Percentiles rank a stretch among this genome's conserved stretches.
Evolutionary conservation across 1,140 invertebrate species (phyloP).

Genomic region (Condylostylus longicornis): DNA sequence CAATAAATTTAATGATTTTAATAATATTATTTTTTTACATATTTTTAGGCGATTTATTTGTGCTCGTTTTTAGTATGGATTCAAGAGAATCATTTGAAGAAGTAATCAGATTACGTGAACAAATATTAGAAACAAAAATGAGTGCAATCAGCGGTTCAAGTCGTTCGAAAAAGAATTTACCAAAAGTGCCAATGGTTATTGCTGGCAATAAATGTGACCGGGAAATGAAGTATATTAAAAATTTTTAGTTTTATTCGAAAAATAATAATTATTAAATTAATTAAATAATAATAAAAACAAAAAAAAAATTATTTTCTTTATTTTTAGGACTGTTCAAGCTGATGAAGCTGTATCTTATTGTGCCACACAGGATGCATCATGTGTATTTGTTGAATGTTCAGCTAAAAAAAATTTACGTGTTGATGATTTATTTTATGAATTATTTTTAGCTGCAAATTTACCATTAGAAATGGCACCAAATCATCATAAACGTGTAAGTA

Average conservation of each 20-base stretch:
- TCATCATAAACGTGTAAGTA: constrained; percentile 57
- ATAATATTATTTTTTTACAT: constrained; percentile 11
- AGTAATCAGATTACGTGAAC: constrained; percentile 60
- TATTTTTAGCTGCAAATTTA: constrained; percentile 63
- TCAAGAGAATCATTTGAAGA: constrained; percentile 74
- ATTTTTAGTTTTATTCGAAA: too few relatives aligned
- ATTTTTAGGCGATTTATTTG: constrained; percentile 62
- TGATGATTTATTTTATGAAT: constrained; percentile 64
- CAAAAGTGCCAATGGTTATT: constrained; percentile 62
- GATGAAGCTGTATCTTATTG: constrained; percentile 57
- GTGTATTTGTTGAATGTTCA: constrained; percentile 66
- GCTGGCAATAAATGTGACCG: constrained; percentile 71
- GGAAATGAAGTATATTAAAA: constrained; percentile 43
- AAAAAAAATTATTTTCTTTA: constrained; percentile 3
- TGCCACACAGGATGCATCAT: constrained; percentile 50
- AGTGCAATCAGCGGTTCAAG: constrained; percentile 43
- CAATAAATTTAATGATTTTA: too few relatives aligned
- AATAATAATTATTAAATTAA: background rate
- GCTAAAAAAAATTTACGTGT: constrained; percentile 63
- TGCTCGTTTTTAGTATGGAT: constrained; percentile 72
- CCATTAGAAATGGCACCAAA: constrained; percentile 80
- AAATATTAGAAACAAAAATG: constrained; percentile 65
- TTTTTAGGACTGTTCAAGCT: constrained; percentile 45
- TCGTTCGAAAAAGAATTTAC: constrained; percentile 42
- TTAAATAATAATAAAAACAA: background rate